phyloP scores from a whole-genome alignment of 2,113 vertebrate genomes.

The Saguinus midas region DNA sequence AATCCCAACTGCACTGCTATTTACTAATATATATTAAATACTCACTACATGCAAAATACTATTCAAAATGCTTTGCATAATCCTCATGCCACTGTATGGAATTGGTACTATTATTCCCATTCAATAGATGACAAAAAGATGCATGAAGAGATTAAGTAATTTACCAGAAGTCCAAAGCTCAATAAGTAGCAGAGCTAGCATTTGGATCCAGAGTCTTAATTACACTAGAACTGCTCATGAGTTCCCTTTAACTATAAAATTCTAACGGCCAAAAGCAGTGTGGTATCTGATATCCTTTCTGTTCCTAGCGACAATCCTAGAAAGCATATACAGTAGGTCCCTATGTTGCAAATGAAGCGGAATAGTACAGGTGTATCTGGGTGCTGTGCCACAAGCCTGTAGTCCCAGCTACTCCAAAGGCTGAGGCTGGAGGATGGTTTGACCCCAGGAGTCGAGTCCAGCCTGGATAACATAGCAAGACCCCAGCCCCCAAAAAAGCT shows the following conservation, averaged over 20 bases:
- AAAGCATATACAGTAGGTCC: not conserved
- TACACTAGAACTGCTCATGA: not conserved
- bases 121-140: conserved; percentile 25
- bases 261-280: not conserved
- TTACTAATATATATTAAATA: not conserved
- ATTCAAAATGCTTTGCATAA: not conserved
- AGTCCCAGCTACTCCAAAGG: not conserved
- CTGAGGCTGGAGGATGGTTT: not conserved
- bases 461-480: not conserved
- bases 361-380: not conserved
- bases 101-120: not conserved
- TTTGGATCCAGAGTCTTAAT: conserved; percentile 1
- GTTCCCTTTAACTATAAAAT: conserved; percentile 9
- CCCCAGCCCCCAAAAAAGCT: not conserved
- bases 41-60: not conserved
- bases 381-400: not conserved
- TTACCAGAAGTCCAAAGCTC: not conserved
- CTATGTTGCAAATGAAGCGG: not conserved
- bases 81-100: not conserved
- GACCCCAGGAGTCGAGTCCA: not conserved
- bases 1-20: not conserved
- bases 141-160: not conserved
- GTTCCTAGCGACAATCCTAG: not conserved
- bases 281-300: not conserved
- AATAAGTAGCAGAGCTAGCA: not conserved